Conservation (phyloP, 2,888 invertebrate genomes). For the Drosophila prostipennis region DNA sequence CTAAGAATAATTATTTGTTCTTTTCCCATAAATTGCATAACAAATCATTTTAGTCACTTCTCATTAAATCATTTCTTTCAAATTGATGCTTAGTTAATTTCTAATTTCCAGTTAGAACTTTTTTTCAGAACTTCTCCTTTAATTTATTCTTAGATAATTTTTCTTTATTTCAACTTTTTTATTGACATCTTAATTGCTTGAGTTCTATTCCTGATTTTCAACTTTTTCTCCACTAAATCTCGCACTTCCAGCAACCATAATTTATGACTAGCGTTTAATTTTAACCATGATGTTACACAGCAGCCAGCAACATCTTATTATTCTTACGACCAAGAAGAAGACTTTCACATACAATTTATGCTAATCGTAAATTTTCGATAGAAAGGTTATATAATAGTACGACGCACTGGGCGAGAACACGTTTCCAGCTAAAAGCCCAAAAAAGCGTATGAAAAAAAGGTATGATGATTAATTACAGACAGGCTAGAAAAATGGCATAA, state of each 20-base stretch:
- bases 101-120: conserved; percentile 30
- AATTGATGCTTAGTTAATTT: conserved; percentile 30
- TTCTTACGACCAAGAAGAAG: conserved; percentile 40
- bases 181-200: conserved; percentile 42
- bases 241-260: conserved; percentile 29
- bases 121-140: conserved; percentile 18
- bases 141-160: conserved; percentile 36
- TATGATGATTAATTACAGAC: conserved; percentile 70
- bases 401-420: conserved; percentile 24
- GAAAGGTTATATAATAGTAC: conserved; percentile 49
- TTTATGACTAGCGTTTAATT: conserved; percentile 57
- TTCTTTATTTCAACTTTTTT: conserved; percentile 36
- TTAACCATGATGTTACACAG: conserved; percentile 65
- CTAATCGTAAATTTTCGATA: conserved; percentile 36
- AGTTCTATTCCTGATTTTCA: conserved; percentile 42
- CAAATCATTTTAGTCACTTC: conserved; percentile 1
- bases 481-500: conserved; percentile 65
- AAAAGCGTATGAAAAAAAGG: conserved; percentile 22
- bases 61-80: conserved; percentile 20
- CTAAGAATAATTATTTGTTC: background rate
- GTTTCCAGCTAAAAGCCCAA: conserved; percentile 36
- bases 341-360: conserved; percentile 57
- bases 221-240: conserved; percentile 34
- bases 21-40: conserved; percentile 10
- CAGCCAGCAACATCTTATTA: conserved; percentile 17